These are phyloP conservation scores for Folsomia manolachei DNA, from an alignment of 2,888 invertebrate genomes.

Conservation along the genomic window DNA sequence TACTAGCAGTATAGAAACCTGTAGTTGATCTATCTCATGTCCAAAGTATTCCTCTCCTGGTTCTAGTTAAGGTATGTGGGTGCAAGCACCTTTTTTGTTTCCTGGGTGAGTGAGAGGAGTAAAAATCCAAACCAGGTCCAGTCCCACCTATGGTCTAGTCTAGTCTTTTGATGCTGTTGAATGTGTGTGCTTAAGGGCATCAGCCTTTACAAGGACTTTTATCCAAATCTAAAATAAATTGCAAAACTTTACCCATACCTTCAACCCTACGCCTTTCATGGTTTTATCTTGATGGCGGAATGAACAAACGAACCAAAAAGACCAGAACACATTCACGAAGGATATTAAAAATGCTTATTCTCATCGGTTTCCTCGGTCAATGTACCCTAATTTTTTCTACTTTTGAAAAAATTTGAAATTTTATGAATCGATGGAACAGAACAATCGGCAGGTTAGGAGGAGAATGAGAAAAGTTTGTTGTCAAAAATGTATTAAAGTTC, in stretches of 20 bases:
- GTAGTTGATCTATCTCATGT: not conserved
- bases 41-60: too few species aligned
- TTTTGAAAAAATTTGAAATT: too few species aligned
- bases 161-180: constrained; percentile 17
- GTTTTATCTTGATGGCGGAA: not conserved
- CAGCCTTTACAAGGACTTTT: not conserved
- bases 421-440: too few species aligned
- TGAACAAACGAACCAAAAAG: not conserved
- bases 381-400: too few species aligned
- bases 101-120: too few species aligned
- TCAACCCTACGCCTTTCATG: not conserved
- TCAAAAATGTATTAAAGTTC: too few species aligned
- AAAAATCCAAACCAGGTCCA: too few species aligned
- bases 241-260: constrained; percentile 38
- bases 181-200: constrained; percentile 17
- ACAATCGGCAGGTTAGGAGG: too few species aligned
- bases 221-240: constrained; percentile 36
- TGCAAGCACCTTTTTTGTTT: not conserved
- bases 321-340: too few species aligned
- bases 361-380: too few species aligned
- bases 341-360: too few species aligned
- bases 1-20: not conserved
- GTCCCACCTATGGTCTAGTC: not conserved
- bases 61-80: not conserved
- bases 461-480: too few species aligned